These are phyloP conservation scores for Drosophila macrospina DNA, from an alignment of 2,888 invertebrate genomes.

Conservation along the genomic window DNA sequence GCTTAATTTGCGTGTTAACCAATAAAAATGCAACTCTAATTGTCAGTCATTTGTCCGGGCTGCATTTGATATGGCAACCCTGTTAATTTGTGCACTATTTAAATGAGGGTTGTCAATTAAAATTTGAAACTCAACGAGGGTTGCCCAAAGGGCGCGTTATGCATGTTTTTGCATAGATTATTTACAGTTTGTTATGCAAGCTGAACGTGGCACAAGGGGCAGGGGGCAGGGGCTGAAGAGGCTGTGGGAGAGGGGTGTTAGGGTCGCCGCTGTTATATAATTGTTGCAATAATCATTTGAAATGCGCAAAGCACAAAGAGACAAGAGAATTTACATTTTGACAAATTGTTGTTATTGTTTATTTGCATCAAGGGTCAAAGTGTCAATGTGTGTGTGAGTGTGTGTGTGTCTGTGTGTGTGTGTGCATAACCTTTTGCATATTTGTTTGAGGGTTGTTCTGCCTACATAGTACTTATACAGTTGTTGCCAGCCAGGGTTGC, in stretches of 20 bases:
- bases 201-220: background rate
- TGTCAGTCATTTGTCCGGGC: conserved; percentile 41
- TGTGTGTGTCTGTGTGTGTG: conserved; percentile 18
- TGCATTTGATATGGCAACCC: conserved; percentile 55
- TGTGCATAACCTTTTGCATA: conserved; percentile 59
- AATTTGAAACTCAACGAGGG: conserved; percentile 29
- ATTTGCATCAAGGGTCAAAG: conserved; percentile 56
- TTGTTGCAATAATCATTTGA: conserved; percentile 69
- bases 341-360: conserved; percentile 70
- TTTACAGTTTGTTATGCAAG: conserved; percentile 68
- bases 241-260: background rate
- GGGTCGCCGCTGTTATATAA: conserved; percentile 66
- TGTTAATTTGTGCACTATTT: conserved; percentile 52
- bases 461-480: conserved; percentile 29
- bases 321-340: conserved; percentile 74
- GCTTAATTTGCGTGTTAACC: conserved; percentile 74
- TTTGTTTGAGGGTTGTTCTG: conserved; percentile 40
- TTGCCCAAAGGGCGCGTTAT: conserved; percentile 19
- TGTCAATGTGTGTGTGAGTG: conserved; percentile 22
- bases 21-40: conserved; percentile 79
- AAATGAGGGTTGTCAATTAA: conserved; percentile 53
- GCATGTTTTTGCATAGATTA: conserved; percentile 81
- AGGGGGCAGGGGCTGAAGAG: background rate
- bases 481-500: conserved; percentile 54
- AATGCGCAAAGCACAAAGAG: conserved; percentile 54